Conservation (phyloP, 2,888 invertebrate species). For the Heliothis peltigera region DNA sequence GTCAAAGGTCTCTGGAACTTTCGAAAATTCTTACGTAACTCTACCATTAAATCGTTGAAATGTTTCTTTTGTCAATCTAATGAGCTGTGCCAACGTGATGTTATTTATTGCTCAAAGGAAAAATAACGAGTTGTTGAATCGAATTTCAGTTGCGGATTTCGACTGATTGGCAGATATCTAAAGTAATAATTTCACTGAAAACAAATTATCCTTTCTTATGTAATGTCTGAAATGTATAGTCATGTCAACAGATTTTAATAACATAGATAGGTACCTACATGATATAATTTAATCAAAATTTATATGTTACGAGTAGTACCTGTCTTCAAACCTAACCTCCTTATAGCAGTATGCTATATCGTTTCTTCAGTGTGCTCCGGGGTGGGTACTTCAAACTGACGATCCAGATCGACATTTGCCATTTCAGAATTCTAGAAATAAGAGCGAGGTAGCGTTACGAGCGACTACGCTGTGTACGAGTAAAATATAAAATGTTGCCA, state of each 20-base stretch:
- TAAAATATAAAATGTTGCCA: slow-evolving; percentile 47
- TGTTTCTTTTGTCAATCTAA: slow-evolving; percentile 41
- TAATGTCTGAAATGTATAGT: neutral
- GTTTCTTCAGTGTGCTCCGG: slow-evolving; percentile 44
- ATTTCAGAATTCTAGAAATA: slow-evolving; percentile 57
- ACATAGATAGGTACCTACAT: neutral
- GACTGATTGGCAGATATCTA: neutral
- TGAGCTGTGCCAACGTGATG: slow-evolving; percentile 35
- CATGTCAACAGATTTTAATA: neutral
- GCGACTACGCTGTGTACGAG: slow-evolving; percentile 26
- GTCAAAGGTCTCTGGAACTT: slow-evolving; percentile 70
- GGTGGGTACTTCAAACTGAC: slow-evolving; percentile 35
- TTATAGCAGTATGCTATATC: slow-evolving; percentile 8
- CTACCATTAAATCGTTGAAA: slow-evolving; percentile 40
- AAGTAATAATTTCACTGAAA: neutral
- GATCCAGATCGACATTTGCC: slow-evolving; percentile 62
- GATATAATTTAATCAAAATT: neutral
- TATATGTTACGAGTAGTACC: neutral
- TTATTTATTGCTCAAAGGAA: slow-evolving; percentile 37
- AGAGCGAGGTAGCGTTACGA: slow-evolving; percentile 46
- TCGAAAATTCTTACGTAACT: slow-evolving; percentile 62
- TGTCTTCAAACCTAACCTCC: neutral
- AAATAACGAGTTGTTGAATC: slow-evolving; percentile 14
- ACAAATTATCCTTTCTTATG: neutral
- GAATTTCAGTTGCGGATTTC: slow-evolving; percentile 17